Percentiles rank a stretch among this genome's conserved stretches.
These are phyloP conservation scores for Narcine bancroftii DNA, from an alignment of 2,113 vertebrate genomes.

Conservation along the genomic window DNA sequence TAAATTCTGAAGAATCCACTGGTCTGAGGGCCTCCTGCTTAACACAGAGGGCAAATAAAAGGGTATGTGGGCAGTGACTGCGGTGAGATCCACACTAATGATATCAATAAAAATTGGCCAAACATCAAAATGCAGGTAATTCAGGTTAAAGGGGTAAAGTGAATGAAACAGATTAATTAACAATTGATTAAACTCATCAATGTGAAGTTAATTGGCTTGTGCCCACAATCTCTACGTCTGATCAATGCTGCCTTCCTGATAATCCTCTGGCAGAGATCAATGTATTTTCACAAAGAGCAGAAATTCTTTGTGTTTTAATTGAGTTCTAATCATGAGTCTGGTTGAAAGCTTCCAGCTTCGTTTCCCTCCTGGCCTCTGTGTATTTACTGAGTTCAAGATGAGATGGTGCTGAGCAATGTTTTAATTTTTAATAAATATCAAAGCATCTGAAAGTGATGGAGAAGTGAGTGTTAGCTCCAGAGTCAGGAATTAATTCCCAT, in stretches of 20 bases:
- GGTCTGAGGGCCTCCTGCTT: no score
- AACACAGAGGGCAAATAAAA: not conserved
- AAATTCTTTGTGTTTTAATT: not conserved
- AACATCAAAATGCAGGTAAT: not conserved
- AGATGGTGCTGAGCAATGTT: not conserved
- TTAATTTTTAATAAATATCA: not conserved
- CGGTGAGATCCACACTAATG: not conserved
- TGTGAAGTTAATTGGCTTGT: not conserved
- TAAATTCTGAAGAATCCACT: no score
- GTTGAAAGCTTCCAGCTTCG: not conserved
- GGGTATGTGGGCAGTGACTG: not conserved
- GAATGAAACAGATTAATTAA: slow-evolving; percentile 8
- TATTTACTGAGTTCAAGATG: not conserved
- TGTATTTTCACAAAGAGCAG: not conserved
- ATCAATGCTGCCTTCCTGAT: no score
- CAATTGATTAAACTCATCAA: not conserved
- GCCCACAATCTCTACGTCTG: not conserved
- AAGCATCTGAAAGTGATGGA: not conserved
- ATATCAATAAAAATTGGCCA: not conserved
- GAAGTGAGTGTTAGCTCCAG: not conserved
- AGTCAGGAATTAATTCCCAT: not conserved
- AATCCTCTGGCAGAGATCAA: no score
- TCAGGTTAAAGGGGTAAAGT: not conserved
- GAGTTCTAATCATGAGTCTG: not conserved
- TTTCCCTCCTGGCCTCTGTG: not conserved